phyloP scores from a whole-genome alignment of 1,140 invertebrate genomes.

The Octopus bimaculoides region DNA sequence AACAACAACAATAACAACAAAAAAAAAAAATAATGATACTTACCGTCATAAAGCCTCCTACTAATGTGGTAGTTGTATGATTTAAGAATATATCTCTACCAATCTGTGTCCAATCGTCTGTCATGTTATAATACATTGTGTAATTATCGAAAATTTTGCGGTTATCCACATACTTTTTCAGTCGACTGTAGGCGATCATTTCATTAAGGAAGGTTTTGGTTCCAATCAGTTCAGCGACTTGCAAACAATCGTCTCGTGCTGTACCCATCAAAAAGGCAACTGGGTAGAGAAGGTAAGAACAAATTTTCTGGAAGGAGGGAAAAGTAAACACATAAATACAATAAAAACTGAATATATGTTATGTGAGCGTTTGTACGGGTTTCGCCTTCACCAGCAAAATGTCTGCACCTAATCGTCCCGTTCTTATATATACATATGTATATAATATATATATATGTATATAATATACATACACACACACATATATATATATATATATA shows the following conservation, averaged over 20 bases:
- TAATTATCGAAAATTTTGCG: slow-evolving; percentile 33
- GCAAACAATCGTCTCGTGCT: slow-evolving; percentile 39
- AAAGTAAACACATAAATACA: neutral
- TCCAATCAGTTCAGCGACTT: slow-evolving; percentile 50
- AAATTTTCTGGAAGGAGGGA: slow-evolving; percentile 44
- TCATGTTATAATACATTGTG: slow-evolving; percentile 22
- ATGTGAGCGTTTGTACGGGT: too few relatives aligned
- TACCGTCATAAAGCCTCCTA: slow-evolving; percentile 38
- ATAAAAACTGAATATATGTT: too few relatives aligned
- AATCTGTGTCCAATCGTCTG: slow-evolving; percentile 6
- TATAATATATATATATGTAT: too few relatives aligned
- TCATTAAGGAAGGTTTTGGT: slow-evolving; percentile 55
- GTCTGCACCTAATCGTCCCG: too few relatives aligned
- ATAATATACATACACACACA: too few relatives aligned
- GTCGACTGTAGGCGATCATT: slow-evolving; percentile 52
- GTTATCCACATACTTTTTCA: slow-evolving; percentile 41
- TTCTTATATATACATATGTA: too few relatives aligned
- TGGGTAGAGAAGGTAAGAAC: slow-evolving; percentile 54
- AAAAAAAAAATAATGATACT: slow-evolving; percentile 15
- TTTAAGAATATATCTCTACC: slow-evolving; percentile 26
- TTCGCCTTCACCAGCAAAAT: too few relatives aligned
- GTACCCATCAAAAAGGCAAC: slow-evolving; percentile 52
- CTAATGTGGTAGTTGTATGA: slow-evolving; percentile 27
- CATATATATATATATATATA: too few relatives aligned
- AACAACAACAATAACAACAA: too few relatives aligned